Conservation (phyloP, 2,113 vertebrate species). For the Campylomormyrus tamandua region DNA sequence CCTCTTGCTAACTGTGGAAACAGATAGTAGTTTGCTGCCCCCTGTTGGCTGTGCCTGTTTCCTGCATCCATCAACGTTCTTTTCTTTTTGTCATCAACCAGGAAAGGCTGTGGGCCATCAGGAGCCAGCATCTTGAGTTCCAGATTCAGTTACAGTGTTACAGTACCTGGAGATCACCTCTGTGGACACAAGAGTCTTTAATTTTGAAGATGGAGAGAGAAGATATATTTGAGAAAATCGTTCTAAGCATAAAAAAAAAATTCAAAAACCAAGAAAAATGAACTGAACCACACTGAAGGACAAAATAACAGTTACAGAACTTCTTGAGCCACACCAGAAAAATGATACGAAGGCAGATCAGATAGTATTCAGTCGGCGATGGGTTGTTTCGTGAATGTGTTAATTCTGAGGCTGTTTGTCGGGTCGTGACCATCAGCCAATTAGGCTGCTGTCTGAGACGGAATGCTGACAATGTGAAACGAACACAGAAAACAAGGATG, state of each 20-base stretch:
- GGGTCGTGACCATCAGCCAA: background rate
- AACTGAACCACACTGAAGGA: background rate
- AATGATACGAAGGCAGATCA: background rate
- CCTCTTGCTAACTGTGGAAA: background rate
- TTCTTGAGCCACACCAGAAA: background rate
- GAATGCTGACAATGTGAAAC: background rate
- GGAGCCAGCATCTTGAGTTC: background rate
- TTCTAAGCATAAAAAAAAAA: background rate
- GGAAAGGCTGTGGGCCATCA: background rate
- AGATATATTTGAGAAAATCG: background rate
- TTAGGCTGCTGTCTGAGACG: background rate
- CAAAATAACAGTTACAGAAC: background rate
- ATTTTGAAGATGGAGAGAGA: background rate
- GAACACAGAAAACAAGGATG: background rate
- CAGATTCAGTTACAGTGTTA: background rate
- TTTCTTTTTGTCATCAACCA: background rate
- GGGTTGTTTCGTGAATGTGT: background rate
- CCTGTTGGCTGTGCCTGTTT: background rate
- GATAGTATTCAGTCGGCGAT: background rate
- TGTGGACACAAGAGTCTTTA: background rate
- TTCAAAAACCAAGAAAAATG: background rate
- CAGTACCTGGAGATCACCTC: background rate
- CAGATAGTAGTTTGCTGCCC: background rate
- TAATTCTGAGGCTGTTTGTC: background rate
- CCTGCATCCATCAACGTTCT: background rate